Evolutionary conservation across 1,140 invertebrate genomes (phyloP).

Genomic region (Nylanderia fulva): DNA sequence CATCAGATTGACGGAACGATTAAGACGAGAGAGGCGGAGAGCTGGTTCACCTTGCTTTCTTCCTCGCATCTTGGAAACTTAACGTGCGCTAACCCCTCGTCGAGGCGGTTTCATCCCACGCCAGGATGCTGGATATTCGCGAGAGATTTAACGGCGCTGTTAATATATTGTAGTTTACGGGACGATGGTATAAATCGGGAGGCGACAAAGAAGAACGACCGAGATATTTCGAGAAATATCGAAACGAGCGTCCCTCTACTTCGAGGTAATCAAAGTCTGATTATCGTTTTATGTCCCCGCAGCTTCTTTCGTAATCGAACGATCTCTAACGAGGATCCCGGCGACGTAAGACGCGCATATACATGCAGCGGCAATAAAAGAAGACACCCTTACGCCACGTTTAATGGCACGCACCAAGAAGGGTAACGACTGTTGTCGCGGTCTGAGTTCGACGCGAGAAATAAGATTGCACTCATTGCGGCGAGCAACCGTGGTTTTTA

Average conservation of each 20-base stretch:
- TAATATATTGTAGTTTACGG: neutral
- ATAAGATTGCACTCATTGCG: constrained; percentile 30
- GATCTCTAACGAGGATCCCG: constrained; percentile 20
- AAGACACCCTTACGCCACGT: constrained; percentile 47
- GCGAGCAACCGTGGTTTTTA: constrained; percentile 32
- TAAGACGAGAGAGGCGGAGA: constrained; percentile 10
- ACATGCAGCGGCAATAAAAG: constrained; percentile 49
- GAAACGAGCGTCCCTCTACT: neutral
- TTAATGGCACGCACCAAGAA: constrained; percentile 55
- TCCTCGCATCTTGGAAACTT: neutral
- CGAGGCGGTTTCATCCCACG: neutral
- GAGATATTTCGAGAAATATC: constrained; percentile 18
- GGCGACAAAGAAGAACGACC: neutral
- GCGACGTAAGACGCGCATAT: constrained; percentile 46
- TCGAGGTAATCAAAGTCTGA: neutral
- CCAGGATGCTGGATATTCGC: neutral
- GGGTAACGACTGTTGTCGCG: constrained; percentile 44
- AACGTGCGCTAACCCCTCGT: neutral
- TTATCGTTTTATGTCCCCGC: constrained; percentile 4
- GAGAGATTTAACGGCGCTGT: constrained; percentile 20
- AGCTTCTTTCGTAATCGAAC: constrained; percentile 18
- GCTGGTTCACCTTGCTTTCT: constrained; percentile 21
- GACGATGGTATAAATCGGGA: constrained; percentile 5
- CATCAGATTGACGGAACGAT: constrained; percentile 12
- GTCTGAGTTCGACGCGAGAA: constrained; percentile 35